phyloP scores from a whole-genome alignment of 2,888 invertebrate genomes.

The Callyntrura guangdongensis region DNA sequence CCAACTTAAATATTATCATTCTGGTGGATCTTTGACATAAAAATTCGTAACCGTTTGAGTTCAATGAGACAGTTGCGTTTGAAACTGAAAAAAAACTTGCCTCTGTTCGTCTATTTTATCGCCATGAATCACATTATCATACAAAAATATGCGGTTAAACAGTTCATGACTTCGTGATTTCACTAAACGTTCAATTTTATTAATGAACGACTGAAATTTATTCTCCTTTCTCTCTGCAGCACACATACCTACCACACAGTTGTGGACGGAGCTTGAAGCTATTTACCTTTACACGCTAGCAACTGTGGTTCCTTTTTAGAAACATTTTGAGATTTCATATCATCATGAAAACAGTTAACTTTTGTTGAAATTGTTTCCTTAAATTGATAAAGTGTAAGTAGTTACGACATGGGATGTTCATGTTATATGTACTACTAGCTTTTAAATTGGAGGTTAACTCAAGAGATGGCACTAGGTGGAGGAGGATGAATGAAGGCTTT shows the following conservation, averaged over 20 bases:
- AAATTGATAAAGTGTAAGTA: too few species aligned
- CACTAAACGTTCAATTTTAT: constrained; percentile 43
- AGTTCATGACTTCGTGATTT: constrained; percentile 73
- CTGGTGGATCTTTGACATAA: constrained; percentile 65
- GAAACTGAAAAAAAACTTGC: constrained; percentile 46
- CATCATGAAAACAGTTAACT: not conserved
- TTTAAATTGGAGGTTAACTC: too few species aligned
- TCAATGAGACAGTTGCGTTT: constrained; percentile 50
- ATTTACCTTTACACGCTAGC: not conserved
- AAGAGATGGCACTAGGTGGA: too few species aligned
- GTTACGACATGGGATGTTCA: too few species aligned
- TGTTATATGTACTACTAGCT: too few species aligned
- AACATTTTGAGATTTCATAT: too few species aligned
- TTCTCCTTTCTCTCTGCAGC: constrained; percentile 21
- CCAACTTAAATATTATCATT: constrained; percentile 40
- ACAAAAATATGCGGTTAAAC: constrained; percentile 56
- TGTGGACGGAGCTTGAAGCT: not conserved
- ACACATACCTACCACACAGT: constrained; percentile 6
- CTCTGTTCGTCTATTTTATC: constrained; percentile 48
- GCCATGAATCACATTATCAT: constrained; percentile 56
- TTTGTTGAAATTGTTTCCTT: too few species aligned
- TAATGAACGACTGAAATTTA: constrained; percentile 29
- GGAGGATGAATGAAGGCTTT: too few species aligned
- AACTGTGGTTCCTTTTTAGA: not conserved
- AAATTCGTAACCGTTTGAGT: constrained; percentile 52